A percentile compares a stretch with the other conserved stretches of the same genome.
Evolutionary conservation across 1,140 invertebrate genomes (phyloP).

Genomic region (Bombus haemorrhoidalis): DNA sequence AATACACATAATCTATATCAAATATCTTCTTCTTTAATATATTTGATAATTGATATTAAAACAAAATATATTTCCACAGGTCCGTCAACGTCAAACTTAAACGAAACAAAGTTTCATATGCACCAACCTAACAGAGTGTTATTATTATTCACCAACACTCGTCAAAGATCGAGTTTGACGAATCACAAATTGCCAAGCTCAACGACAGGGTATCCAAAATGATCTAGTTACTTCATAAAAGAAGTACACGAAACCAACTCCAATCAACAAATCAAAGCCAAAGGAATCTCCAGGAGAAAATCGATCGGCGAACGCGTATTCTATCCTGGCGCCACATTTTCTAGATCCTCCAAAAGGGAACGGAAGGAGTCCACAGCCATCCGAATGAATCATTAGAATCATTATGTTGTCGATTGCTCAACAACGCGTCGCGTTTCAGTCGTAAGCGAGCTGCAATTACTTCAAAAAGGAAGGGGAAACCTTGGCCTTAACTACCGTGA

Average conservation of each 20-base stretch:
- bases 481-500: constrained; percentile 75
- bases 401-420: neutral
- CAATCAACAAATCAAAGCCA: no score
- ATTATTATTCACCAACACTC: no score
- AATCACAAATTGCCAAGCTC: neutral
- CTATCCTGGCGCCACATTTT: neutral
- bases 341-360: constrained; percentile 28
- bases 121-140: no score
- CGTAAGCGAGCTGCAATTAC: constrained; percentile 15
- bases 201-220: no score
- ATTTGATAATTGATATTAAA: no score
- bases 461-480: constrained; percentile 16
- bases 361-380: constrained; percentile 51
- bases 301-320: neutral
- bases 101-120: no score
- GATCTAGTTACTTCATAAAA: no score
- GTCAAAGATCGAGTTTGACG: no score
- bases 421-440: constrained; percentile 20
- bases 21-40: no score
- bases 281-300: neutral
- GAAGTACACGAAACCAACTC: neutral
- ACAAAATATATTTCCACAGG: no score
- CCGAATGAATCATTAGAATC: constrained; percentile 28
- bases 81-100: no score
- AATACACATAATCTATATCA: no score